Conservation (phyloP, 92 coral and sea anemone species). For the Virgularia gustaviana region DNA sequence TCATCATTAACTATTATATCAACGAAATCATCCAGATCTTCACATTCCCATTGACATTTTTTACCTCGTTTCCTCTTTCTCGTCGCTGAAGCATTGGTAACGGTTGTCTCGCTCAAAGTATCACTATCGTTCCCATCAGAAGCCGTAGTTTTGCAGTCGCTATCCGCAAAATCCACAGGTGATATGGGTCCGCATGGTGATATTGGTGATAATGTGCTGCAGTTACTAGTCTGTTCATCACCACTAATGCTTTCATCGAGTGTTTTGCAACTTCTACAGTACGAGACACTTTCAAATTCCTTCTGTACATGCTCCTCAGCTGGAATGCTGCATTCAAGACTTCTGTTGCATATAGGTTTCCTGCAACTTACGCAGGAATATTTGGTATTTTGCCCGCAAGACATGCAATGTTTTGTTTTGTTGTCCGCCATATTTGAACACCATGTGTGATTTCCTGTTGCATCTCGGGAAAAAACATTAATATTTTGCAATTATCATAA, state of each 20-base stretch:
- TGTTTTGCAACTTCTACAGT: conserved; percentile 16
- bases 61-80: conserved; percentile 8
- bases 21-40: conserved; percentile 24
- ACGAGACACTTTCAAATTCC: conserved; percentile 27
- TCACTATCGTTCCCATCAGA: neutral
- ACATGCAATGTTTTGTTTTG: neutral
- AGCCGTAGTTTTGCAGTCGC: neutral
- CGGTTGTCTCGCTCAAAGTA: neutral
- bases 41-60: conserved; percentile 4
- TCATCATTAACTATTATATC: conserved; percentile 38
- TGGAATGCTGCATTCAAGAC: conserved; percentile 15
- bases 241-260: neutral
- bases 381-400: conserved; percentile 10
- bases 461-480: conserved; percentile 2
- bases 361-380: conserved; percentile 7
- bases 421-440: neutral
- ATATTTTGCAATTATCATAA: neutral
- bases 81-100: neutral
- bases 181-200: too few relatives aligned
- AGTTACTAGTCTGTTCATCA: neutral
- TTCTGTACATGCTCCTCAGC: conserved; percentile 13
- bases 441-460: neutral
- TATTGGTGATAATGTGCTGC: too few relatives aligned
- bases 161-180: neutral
- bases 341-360: conserved; percentile 22